Evolutionary conservation across 2,113 vertebrate species (phyloP).

Genomic region (Vulpes lagopus): DNA sequence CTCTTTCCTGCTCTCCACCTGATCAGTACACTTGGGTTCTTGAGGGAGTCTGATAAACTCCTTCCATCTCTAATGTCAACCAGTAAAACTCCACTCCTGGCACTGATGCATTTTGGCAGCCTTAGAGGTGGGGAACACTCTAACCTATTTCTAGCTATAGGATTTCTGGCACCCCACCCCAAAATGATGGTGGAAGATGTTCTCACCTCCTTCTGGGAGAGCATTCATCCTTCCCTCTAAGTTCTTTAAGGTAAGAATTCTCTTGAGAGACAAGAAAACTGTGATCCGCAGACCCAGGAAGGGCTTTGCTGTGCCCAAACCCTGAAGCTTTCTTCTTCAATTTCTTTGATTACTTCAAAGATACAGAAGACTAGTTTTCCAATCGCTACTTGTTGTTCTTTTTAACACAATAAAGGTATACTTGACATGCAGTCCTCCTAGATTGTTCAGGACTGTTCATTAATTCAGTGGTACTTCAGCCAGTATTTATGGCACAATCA

Average conservation of each 20-base stretch:
- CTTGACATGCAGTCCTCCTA: not conserved
- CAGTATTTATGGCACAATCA: not conserved
- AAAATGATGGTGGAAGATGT: not conserved
- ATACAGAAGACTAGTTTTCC: not conserved
- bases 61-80: not conserved
- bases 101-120: not conserved
- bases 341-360: not conserved
- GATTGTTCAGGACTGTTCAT: not conserved
- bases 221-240: not conserved
- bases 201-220: not conserved
- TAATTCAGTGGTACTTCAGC: not conserved
- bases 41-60: not conserved
- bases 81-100: not conserved
- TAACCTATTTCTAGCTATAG: not conserved
- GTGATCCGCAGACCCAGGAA: not conserved
- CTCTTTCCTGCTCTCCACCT: not conserved
- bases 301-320: not conserved
- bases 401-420: not conserved
- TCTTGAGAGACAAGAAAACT: constrained; percentile 23
- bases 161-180: not conserved
- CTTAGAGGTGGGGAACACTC: not conserved
- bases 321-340: not conserved
- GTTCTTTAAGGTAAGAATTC: not conserved
- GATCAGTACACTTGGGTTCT: not conserved
- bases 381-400: not conserved